A percentile compares a stretch with the other conserved stretches of the same genome.
Evolutionary conservation across 2,888 invertebrate species (phyloP).

Genomic region (Lepidocyrtoides sp.): DNA sequence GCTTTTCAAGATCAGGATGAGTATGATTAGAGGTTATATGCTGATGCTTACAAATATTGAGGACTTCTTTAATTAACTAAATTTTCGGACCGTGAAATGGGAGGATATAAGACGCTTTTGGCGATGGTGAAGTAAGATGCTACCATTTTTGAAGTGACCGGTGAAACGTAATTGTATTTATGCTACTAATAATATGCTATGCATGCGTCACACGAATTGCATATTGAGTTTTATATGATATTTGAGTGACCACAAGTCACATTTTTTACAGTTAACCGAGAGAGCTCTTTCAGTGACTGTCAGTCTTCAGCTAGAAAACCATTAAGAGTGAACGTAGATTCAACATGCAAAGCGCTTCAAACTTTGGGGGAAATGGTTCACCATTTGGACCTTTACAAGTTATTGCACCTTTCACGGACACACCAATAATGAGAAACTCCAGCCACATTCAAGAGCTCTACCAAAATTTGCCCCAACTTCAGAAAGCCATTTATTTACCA

Average conservation of each 20-base stretch:
- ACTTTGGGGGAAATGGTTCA: background rate
- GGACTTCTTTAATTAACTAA: constrained; percentile 22
- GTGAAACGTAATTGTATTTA: background rate
- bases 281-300: background rate
- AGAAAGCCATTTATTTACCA: constrained; percentile 1
- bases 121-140: no score
- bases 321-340: background rate
- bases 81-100: constrained; percentile 59
- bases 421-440: background rate
- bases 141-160: background rate
- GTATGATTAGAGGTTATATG: no score
- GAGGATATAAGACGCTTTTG: background rate
- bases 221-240: background rate
- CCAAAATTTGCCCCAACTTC: constrained; percentile 57
- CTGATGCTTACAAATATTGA: constrained; percentile 2
- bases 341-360: background rate
- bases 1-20: no score
- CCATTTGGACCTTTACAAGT: background rate
- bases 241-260: background rate
- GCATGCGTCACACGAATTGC: background rate
- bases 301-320: background rate
- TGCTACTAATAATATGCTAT: background rate
- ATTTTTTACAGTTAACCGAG: background rate
- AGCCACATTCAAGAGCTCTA: constrained; percentile 54
- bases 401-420: background rate